A percentile compares a stretch with the other conserved stretches of the same genome.
Evolutionary conservation across 2,113 vertebrate species (phyloP).

Genomic region (Lagopus muta): DNA sequence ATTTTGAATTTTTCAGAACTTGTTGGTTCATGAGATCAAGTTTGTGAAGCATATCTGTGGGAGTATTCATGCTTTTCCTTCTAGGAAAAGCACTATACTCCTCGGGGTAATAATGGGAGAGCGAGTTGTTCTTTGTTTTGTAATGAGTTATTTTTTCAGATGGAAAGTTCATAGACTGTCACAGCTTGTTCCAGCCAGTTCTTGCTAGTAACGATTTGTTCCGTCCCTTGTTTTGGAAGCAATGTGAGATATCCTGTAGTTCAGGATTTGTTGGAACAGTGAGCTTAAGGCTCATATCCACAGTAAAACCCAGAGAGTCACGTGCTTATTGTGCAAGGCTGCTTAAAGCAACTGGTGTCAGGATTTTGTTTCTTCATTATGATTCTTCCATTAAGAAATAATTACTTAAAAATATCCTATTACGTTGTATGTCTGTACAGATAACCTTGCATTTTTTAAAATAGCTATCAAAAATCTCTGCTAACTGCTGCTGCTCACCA

Average conservation of each 20-base stretch:
- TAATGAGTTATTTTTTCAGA: background rate
- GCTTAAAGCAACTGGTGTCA: background rate
- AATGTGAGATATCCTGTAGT: constrained; percentile 53
- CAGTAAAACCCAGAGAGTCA: background rate
- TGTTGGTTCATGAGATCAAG: background rate
- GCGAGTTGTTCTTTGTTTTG: background rate
- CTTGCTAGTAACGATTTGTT: constrained; percentile 56
- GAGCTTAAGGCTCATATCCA: background rate
- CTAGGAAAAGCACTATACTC: background rate
- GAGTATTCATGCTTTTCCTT: background rate
- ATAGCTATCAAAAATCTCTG: background rate
- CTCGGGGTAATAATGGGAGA: background rate
- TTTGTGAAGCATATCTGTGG: background rate
- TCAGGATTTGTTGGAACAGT: constrained; percentile 23
- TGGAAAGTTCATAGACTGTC: constrained; percentile 10
- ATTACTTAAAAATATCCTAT: background rate
- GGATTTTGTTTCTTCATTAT: background rate
- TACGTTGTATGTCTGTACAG: background rate
- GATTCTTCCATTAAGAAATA: background rate
- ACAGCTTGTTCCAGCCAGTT: constrained; percentile 43
- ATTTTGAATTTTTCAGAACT: constrained; percentile 2
- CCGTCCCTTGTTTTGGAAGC: constrained; percentile 56
- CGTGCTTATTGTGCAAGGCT: background rate
- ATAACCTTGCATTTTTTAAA: background rate
- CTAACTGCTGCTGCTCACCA: background rate